Evolutionary conservation across 2,888 invertebrate genomes (phyloP), one percentile per base, ranked within the genome.

Genomic region (Diarsia brunnea): DNA sequence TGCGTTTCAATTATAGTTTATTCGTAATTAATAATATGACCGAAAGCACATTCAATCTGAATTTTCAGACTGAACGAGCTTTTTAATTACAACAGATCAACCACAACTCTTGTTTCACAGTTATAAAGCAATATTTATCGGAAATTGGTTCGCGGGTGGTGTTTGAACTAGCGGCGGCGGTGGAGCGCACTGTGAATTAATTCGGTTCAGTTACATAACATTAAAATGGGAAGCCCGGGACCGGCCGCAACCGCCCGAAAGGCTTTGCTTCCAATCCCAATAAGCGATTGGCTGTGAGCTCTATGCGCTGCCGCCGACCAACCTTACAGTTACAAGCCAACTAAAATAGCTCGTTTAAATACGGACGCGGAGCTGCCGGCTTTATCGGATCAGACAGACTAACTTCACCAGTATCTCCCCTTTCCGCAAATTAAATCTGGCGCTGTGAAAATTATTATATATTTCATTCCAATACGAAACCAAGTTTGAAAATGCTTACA

Each of bases 331-430:
- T 90, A 88, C 84, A 87, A 86, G 87, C 89, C 86, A 89, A 88
- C 89, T 89, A 88, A 91, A 93, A 93, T 92, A 93, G 92, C 90
- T 89, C 90, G 90, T 91, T 91, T 92, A 91, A 94, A 94, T 93
- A 92, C 90, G 86, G 84, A 89, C 84, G 77, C 79, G 78, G 81
- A 64, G 86, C 87, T 86, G 77, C 84, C 80, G 82, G 93, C 92
- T 92, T 94, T 94, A 93, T 92, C 90, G 92, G 91, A 92, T 93
- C 93, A 93, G 92, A 92, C 92, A 87, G 91, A 85, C 92, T 91
- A 89, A 91, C 89, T 90, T 89, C 81, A 85, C 80, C 85, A 84
- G 85, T 81, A 86, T 81, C 77, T 79, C 53, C 75, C 76, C 79
- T 73, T 75, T 81, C 74, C 78, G 79, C 82, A 76, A 81, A 84